Percentiles rank a stretch among this genome's conserved stretches.
phyloP scores from a whole-genome alignment of 2,797 vertebrate species.

The Gymnocypris eckloni region DNA sequence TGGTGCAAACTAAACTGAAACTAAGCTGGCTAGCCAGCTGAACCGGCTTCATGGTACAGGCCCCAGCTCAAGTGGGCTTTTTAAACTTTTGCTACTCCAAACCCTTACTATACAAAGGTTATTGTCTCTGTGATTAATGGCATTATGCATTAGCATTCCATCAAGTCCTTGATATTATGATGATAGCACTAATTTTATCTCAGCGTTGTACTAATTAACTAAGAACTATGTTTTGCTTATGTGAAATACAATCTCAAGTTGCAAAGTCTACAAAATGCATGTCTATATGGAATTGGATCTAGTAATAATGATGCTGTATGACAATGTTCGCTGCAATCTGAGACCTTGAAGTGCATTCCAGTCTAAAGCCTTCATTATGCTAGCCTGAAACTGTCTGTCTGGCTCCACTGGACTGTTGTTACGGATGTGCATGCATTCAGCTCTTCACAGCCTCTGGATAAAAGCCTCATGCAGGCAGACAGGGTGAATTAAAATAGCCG shows the following conservation, averaged over 20 bases:
- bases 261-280: neutral
- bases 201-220: neutral
- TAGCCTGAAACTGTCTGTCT: constrained; percentile 5
- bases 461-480: constrained; percentile 55
- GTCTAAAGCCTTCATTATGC: constrained; percentile 40
- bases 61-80: neutral
- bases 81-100: neutral
- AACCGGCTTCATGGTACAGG: too few relatives aligned
- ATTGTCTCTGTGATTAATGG: neutral
- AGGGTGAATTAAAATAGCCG: constrained; percentile 70
- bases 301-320: neutral
- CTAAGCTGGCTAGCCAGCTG: too few relatives aligned
- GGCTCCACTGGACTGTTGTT: constrained; percentile 40
- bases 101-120: neutral
- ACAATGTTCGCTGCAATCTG: neutral
- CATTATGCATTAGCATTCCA: neutral
- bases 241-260: neutral
- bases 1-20: too few relatives aligned
- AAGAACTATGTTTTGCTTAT: neutral
- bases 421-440: constrained; percentile 20
- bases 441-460: constrained; percentile 36
- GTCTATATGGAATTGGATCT: neutral
- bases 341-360: constrained; percentile 11
- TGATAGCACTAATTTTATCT: neutral
- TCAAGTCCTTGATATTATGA: neutral